phyloP scores from a whole-genome alignment of 2,888 invertebrate species.

The Dascillus cervinus region DNA sequence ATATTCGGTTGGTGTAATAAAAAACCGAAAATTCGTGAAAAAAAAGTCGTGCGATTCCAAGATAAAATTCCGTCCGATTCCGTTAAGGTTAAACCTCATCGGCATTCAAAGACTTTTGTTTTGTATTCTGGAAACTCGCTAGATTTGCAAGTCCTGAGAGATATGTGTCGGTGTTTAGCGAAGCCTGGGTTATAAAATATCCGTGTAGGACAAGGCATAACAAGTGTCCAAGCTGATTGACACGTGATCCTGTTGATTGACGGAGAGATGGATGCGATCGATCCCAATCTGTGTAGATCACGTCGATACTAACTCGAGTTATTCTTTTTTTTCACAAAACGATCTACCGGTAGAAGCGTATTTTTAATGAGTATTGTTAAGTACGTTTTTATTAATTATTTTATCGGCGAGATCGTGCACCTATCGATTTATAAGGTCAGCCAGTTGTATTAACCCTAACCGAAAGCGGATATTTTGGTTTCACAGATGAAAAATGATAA shows the following conservation, averaged over 20 bases:
- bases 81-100: too few relatives aligned
- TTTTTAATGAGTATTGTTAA: too few relatives aligned
- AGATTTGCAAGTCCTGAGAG: conserved; percentile 5
- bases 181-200: conserved; percentile 34
- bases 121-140: too few relatives aligned
- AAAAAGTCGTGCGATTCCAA: too few relatives aligned
- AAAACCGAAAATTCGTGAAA: too few relatives aligned
- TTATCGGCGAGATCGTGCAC: too few relatives aligned
- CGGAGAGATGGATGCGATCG: conserved; percentile 43
- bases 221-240: conserved; percentile 43
- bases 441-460: too few relatives aligned
- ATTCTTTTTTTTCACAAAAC: conserved; percentile 15
- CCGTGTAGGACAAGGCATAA: conserved; percentile 41
- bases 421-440: conserved; percentile 9
- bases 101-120: too few relatives aligned
- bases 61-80: too few relatives aligned
- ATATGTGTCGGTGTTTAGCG: conserved; percentile 24
- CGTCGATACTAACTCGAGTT: conserved; percentile 21
- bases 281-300: conserved; percentile 45
- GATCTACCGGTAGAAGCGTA: conserved; percentile 3
- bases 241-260: conserved; percentile 44
- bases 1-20: too few relatives aligned
- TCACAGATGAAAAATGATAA: conserved; percentile 18
- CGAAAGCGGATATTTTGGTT: conserved; percentile 5
- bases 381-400: too few relatives aligned